Conservation (phyloP, 2,797 vertebrate genomes). For the Craterocephalus amniculus region DNA sequence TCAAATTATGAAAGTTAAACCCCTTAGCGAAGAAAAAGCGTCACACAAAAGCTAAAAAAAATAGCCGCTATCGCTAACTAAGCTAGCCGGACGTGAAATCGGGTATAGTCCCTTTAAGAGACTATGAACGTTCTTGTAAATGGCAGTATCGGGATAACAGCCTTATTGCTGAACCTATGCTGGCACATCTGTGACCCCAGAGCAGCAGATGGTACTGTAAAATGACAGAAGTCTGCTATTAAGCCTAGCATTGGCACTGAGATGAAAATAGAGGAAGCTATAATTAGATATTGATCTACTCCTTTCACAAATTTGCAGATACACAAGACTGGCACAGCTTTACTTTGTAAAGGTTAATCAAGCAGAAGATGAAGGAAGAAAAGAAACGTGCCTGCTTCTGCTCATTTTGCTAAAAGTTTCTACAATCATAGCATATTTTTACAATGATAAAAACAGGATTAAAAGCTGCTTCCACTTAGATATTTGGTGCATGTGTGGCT, state of each 20-base stretch:
- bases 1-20: too few species aligned
- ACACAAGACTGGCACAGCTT: conserved; percentile 5
- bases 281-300: conserved; percentile 65
- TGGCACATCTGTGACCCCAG: conserved; percentile 3
- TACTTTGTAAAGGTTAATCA: conserved; percentile 32
- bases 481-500: not conserved
- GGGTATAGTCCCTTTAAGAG: too few species aligned
- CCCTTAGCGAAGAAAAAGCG: too few species aligned
- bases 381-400: conserved; percentile 1
- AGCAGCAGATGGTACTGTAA: not conserved
- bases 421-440: not conserved
- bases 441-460: not conserved
- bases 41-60: too few species aligned
- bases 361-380: conserved; percentile 8
- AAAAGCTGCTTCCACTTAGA: not conserved
- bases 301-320: conserved; percentile 20
- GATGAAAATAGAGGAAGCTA: conserved; percentile 28
- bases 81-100: too few species aligned
- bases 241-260: conserved; percentile 22
- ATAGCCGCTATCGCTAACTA: too few species aligned
- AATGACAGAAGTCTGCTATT: conserved; percentile 18
- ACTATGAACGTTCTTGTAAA: not conserved
- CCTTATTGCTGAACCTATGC: not conserved
- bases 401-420: conserved; percentile 7
- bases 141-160: not conserved